Conservation (phyloP, 1,140 invertebrate species). For the Asobara japonica region DNA sequence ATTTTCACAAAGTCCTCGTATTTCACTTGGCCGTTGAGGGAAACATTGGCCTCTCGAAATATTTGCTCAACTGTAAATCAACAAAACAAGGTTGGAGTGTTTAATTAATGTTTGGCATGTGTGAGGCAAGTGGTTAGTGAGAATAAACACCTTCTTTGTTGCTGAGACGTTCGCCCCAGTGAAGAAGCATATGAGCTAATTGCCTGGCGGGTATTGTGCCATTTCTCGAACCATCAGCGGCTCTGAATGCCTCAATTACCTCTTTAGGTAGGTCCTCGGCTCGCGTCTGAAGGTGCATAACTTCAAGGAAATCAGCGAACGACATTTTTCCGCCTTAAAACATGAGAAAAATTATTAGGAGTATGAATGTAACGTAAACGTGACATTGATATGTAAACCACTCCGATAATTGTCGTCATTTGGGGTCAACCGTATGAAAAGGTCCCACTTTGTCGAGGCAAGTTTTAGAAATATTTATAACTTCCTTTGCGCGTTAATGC, state of each 20-base stretch:
- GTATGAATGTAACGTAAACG: too few species aligned
- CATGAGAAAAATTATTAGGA: conserved; percentile 1
- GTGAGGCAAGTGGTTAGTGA: not conserved
- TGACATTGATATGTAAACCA: too few species aligned
- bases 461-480: too few species aligned
- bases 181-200: conserved; percentile 86
- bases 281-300: conserved; percentile 90
- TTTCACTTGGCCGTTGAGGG: conserved; percentile 81
- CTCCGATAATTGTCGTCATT: too few species aligned
- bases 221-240: conserved; percentile 78
- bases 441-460: too few species aligned
- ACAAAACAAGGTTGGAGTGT: not conserved
- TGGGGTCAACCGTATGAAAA: too few species aligned
- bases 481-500: too few species aligned
- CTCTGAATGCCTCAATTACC: conserved; percentile 87
- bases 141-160: conserved; percentile 79
- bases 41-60: conserved; percentile 91
- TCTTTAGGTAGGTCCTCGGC: conserved; percentile 91
- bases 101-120: conserved; percentile 9
- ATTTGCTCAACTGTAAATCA: conserved; percentile 83
- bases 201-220: conserved; percentile 85
- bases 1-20: conserved; percentile 96
- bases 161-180: conserved; percentile 91
- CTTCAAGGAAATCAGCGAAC: conserved; percentile 95
- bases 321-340: conserved; percentile 86